phyloP scores from a whole-genome alignment of 2,888 invertebrate species.

The Eupithecia vulgata region DNA sequence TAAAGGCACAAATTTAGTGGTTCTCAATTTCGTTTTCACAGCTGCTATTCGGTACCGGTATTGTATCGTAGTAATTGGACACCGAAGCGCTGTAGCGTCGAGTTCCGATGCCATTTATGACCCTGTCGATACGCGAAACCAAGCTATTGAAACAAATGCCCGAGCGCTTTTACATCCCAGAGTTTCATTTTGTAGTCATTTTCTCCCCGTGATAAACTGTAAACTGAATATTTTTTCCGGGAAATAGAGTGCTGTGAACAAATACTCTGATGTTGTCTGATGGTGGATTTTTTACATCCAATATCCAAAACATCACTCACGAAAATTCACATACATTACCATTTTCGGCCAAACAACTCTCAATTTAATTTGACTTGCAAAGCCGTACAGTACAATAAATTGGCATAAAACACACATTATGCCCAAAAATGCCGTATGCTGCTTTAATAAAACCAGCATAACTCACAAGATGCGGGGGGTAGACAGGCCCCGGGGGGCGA shows the following conservation, averaged over 20 bases:
- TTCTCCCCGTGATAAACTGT: background rate
- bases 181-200: constrained; percentile 1
- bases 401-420: constrained; percentile 42
- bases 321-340: constrained; percentile 26
- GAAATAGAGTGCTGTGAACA: background rate
- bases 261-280: background rate
- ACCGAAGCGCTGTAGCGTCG: constrained; percentile 13
- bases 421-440: constrained; percentile 40
- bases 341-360: constrained; percentile 34
- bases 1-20: background rate
- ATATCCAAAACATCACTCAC: constrained; percentile 25
- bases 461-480: constrained; percentile 47
- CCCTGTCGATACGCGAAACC: constrained; percentile 27
- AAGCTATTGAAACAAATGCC: constrained; percentile 26
- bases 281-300: constrained; percentile 11
- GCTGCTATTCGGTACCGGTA: constrained; percentile 5
- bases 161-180: constrained; percentile 6
- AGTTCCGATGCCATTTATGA: constrained; percentile 27
- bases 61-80: constrained; percentile 20
- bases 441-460: constrained; percentile 48
- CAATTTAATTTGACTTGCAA: constrained; percentile 40
- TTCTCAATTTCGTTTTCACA: background rate
- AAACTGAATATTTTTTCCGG: background rate
- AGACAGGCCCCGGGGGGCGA: constrained; percentile 43
- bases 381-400: constrained; percentile 38